These are phyloP conservation scores for Lycocerus yunnanus DNA, from an alignment of 2,888 invertebrate genomes.

Conservation along the genomic window DNA sequence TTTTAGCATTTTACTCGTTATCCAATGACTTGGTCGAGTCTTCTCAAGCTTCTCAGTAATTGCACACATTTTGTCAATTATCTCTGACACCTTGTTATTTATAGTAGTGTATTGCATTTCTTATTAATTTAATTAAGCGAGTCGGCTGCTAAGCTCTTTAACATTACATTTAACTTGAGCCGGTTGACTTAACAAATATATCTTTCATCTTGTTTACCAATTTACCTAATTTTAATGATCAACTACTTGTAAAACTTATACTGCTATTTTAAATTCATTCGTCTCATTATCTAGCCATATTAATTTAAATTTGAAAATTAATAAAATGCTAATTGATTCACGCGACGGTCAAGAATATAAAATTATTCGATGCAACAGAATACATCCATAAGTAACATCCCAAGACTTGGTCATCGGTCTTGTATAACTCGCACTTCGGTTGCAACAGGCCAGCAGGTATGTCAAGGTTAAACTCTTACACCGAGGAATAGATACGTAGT, in stretches of 20 bases:
- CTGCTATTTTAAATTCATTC: background rate
- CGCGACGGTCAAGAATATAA: background rate
- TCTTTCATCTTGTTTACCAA: background rate
- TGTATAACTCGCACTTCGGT: background rate
- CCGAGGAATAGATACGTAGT: background rate
- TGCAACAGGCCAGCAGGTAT: background rate
- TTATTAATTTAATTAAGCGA: slow-evolving; percentile 27
- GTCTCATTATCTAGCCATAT: too few species aligned
- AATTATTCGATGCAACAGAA: background rate
- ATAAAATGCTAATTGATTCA: background rate
- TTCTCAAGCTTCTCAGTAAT: slow-evolving; percentile 21
- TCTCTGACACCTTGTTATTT: slow-evolving; percentile 21
- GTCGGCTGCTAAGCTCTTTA: slow-evolving; percentile 11
- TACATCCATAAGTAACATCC: background rate
- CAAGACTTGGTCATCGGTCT: background rate
- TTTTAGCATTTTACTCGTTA: slow-evolving; percentile 20
- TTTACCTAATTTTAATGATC: background rate
- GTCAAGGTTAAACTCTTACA: background rate
- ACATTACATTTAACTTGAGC: slow-evolving; percentile 8
- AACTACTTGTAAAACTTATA: background rate
- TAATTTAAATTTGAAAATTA: background rate
- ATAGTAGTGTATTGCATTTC: slow-evolving; percentile 19
- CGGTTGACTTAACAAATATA: background rate
- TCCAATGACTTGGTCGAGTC: slow-evolving; percentile 21
- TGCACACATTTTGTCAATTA: slow-evolving; percentile 24